phyloP scores from a whole-genome alignment of 2,888 invertebrate species.

The Thymelicus lineola region DNA sequence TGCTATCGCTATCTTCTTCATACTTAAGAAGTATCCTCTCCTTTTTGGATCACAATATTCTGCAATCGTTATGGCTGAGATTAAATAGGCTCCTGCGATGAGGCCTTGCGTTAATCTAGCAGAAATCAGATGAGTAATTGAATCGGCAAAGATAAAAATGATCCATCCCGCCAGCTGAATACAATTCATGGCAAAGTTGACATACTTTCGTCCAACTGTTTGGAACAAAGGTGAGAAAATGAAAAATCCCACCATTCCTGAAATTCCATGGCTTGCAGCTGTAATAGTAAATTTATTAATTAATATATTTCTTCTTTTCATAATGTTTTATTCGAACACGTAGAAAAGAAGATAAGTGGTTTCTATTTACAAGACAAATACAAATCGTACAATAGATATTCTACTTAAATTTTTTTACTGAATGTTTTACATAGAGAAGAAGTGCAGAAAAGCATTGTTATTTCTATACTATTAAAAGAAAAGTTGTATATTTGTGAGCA shows the following conservation, averaged over 20 bases:
- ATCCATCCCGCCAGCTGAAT: slow-evolving; percentile 49
- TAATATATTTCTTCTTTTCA: background rate
- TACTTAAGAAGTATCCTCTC: slow-evolving; percentile 53
- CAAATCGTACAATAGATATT: no score
- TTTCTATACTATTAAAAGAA: no score
- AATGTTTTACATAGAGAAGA: no score
- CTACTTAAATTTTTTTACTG: no score
- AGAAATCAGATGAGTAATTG: slow-evolving; percentile 43
- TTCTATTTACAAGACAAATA: no score
- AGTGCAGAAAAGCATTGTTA: no score
- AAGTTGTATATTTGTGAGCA: no score
- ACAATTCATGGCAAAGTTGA: slow-evolving; percentile 42
- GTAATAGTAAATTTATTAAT: slow-evolving; percentile 36
- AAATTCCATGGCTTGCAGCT: slow-evolving; percentile 53
- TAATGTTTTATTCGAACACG: no score
- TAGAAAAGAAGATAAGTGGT: no score
- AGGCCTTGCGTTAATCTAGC: slow-evolving; percentile 54
- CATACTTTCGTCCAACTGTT: slow-evolving; percentile 50
- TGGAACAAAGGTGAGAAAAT: slow-evolving; percentile 51
- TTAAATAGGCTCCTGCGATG: slow-evolving; percentile 48
- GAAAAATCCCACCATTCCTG: slow-evolving; percentile 51
- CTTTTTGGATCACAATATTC: slow-evolving; percentile 53
- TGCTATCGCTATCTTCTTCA: slow-evolving; percentile 47
- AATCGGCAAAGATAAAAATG: slow-evolving; percentile 47
- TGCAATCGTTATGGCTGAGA: slow-evolving; percentile 47